These are phyloP conservation scores for Brachypalpus laphriformis DNA, from an alignment of 2,888 invertebrate genomes.

Conservation along the genomic window DNA sequence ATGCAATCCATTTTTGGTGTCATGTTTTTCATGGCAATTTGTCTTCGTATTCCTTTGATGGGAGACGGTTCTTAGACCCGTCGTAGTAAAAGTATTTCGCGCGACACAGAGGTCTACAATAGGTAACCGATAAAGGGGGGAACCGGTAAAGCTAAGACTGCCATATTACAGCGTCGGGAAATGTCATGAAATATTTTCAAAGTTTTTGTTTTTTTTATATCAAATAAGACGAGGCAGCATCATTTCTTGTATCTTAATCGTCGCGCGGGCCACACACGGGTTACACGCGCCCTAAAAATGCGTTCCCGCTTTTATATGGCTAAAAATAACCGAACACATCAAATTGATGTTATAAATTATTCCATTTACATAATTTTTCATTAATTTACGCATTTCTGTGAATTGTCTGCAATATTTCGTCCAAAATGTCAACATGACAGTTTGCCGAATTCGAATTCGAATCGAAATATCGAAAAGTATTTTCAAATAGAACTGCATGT, in stretches of 20 bases:
- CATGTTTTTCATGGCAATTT: constrained; percentile 82
- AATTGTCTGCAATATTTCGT: constrained; percentile 29
- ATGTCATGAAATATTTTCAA: constrained; percentile 45
- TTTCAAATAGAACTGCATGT: not conserved
- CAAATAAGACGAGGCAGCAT: constrained; percentile 15
- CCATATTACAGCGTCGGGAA: constrained; percentile 38
- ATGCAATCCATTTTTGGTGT: constrained; percentile 77
- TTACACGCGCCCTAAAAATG: constrained; percentile 61
- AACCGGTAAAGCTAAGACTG: not conserved
- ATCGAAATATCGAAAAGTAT: constrained; percentile 18
- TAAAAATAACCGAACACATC: constrained; percentile 59
- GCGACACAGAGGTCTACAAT: constrained; percentile 7
- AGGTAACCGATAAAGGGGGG: not conserved
- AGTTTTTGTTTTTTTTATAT: not conserved
- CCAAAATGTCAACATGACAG: constrained; percentile 52
- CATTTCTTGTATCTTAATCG: constrained; percentile 46
- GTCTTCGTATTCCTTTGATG: constrained; percentile 77
- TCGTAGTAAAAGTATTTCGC: constrained; percentile 29
- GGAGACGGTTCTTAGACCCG: constrained; percentile 53
- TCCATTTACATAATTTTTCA: constrained; percentile 62
- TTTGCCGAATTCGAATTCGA: constrained; percentile 42
- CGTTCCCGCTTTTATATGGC: constrained; percentile 7
- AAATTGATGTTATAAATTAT: constrained; percentile 66
- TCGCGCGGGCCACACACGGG: constrained; percentile 57
- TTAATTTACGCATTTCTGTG: constrained; percentile 50